Evolutionary conservation across 1,140 invertebrate species (phyloP).

Genomic region (Gonioctena quinquepunctata): DNA sequence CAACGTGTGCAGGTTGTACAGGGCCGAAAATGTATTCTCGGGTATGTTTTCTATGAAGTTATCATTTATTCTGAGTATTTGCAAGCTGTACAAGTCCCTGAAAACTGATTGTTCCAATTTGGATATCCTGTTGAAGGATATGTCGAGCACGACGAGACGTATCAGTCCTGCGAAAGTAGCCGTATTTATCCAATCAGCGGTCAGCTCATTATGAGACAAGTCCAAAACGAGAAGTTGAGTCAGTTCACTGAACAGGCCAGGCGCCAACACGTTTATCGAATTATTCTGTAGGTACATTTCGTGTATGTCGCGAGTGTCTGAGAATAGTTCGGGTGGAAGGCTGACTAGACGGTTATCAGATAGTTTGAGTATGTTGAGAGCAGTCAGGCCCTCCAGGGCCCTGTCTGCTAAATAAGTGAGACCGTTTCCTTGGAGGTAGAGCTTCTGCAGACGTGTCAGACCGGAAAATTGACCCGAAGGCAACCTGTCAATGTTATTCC

Average conservation of each 20-base stretch:
- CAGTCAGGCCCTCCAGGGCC: constrained; percentile 77
- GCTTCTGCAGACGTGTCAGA: constrained; percentile 63
- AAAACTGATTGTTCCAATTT: constrained; percentile 81
- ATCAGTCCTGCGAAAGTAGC: constrained; percentile 84
- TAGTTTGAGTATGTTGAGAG: constrained; percentile 76
- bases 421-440: constrained; percentile 68
- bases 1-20: constrained; percentile 82
- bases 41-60: constrained; percentile 81
- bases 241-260: constrained; percentile 81
- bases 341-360: constrained; percentile 81
- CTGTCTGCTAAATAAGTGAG: constrained; percentile 79
- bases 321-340: constrained; percentile 81
- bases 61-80: constrained; percentile 80
- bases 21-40: constrained; percentile 79
- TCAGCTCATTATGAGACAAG: constrained; percentile 83
- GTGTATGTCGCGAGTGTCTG: constrained; percentile 76
- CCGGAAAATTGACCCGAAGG: constrained; percentile 74
- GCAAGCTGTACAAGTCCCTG: constrained; percentile 77
- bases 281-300: constrained; percentile 86
- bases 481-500: constrained; percentile 80
- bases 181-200: constrained; percentile 83
- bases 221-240: constrained; percentile 81
- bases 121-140: constrained; percentile 79
- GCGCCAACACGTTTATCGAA: constrained; percentile 82
- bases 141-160: constrained; percentile 77